These are phyloP conservation scores for Prunella strophiata DNA, from an alignment of 2,797 vertebrate species.

Conservation along the genomic window DNA sequence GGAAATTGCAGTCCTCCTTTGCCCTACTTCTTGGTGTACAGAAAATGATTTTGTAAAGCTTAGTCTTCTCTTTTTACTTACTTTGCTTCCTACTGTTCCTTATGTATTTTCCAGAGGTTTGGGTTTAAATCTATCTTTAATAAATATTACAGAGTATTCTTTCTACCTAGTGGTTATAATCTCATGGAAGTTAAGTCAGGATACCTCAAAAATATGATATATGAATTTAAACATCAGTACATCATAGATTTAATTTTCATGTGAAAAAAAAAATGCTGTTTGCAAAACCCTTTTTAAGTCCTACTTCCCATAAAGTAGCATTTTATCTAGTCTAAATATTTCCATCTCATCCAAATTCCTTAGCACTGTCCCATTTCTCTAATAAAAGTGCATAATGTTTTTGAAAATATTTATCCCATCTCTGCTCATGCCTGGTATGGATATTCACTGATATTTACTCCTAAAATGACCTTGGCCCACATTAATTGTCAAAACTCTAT, in stretches of 20 bases:
- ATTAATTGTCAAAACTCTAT: not conserved
- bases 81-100: not conserved
- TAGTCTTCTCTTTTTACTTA: not conserved
- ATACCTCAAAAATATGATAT: not conserved
- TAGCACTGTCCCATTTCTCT: not conserved
- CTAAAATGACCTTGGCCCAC: not conserved
- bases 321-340: not conserved
- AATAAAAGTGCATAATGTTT: not conserved
- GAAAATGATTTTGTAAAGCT: not conserved
- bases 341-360: not conserved
- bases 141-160: not conserved
- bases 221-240: not conserved
- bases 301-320: not conserved
- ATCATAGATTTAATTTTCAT: not conserved
- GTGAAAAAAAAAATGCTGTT: not conserved
- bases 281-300: not conserved
- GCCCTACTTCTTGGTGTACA: fast-evolving
- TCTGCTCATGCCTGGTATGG: not conserved
- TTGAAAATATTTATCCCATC: not conserved
- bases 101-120: not conserved
- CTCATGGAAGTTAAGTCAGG: not conserved
- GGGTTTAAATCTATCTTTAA: not conserved
- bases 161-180: not conserved
- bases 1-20: not conserved
- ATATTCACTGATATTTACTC: not conserved